phyloP scores from a whole-genome alignment of 2,797 vertebrate genomes.

The Hapalemur alaotrensis region DNA sequence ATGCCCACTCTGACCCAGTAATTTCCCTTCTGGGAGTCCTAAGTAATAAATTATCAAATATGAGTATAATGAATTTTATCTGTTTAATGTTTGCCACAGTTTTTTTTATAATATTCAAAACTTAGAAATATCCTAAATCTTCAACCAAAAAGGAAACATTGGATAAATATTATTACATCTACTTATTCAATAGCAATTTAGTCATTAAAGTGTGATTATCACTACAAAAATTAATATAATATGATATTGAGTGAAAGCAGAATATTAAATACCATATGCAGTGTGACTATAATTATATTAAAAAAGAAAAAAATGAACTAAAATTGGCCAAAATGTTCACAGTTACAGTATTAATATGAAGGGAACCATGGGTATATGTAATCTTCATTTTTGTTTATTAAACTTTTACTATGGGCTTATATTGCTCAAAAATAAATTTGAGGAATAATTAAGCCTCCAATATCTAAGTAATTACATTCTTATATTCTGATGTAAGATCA shows the following conservation, averaged over 20 bases:
- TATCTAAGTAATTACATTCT: background rate
- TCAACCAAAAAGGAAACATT: background rate
- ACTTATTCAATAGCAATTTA: background rate
- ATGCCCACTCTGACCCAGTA: background rate
- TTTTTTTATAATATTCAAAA: conserved; percentile 19
- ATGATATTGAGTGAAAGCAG: background rate
- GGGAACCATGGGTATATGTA: background rate
- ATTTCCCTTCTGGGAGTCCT: conserved; percentile 24
- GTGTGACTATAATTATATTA: background rate
- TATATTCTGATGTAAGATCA: conserved; percentile 7
- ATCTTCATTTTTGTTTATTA: background rate
- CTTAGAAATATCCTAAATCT: background rate
- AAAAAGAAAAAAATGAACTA: background rate
- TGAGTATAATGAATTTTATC: background rate
- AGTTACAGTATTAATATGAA: background rate
- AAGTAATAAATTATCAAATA: conserved; percentile 19
- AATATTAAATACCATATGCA: background rate
- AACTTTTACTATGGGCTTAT: background rate
- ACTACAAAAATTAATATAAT: conserved; percentile 4
- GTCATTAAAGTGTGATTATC: background rate
- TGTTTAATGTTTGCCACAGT: background rate
- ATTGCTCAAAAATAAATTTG: conserved; percentile 4
- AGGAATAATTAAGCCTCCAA: background rate
- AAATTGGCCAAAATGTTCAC: background rate
- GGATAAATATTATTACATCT: background rate